Base-by-base conservation (phyloP, 2,113 vertebrate species). In the Rhinogobius similis region DNA sequence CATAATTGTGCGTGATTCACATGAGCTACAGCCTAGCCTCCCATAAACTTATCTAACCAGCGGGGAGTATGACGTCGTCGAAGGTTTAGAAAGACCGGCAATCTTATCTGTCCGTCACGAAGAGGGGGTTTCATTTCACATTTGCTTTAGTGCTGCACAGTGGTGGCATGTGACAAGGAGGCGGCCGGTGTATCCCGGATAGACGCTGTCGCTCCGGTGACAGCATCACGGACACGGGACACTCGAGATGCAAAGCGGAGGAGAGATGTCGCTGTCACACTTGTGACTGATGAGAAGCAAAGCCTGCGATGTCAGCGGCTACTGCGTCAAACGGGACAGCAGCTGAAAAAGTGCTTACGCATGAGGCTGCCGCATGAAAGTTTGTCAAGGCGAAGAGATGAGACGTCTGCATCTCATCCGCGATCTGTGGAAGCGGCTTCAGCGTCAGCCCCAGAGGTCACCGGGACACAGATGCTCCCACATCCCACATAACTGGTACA, bases 241-340 rank as follows among this genome's bases (percentile, higher is more conserved):
- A 61, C 36, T 67, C n/a, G 50, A 32, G 29, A 50, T 50, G 27
- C 14, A 21, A 43, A 39, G 23, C 36, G 41, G 18, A 38, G 36
- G 23, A 59, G 53, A 68, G 27, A 65, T 24, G 32, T 69, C 52
- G 48, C 7, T 64, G 61, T 63, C 32, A 39, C 43, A 26, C 24
- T n/a, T 10, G 67, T 69, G 26, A 26, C 68, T 59, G 46, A 70
- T 38, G 62, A 43, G 61, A 41, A 67, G 74, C 46, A 61, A 55
- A 29, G 6, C 24, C 65, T 21, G 85, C 65, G 68, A 46, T 62
- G 39, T 72, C 24, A 39, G 71, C 27, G 85, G 81, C 70, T 73
- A 89, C 85, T 92, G 92, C 93, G 91, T 91, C 91, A 93, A 92
- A 91, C 62, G 58, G 61, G 72, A 84, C 56, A 67, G 43, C 65